Conservation (phyloP, 2,888 invertebrate species). For the Merodon equestris region DNA sequence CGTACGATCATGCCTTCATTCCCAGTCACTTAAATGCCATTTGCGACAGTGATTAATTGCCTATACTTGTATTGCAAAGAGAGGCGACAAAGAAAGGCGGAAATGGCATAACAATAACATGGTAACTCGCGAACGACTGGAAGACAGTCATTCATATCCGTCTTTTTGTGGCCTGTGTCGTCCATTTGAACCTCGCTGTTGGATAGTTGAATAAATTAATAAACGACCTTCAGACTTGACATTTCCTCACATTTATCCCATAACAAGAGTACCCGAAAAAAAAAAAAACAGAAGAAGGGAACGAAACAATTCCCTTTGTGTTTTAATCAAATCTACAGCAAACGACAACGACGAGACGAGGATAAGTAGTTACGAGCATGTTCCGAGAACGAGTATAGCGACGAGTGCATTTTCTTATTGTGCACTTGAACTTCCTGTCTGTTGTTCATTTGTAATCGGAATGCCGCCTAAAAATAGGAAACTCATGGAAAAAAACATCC, state of each 20-base stretch:
- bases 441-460: conserved; percentile 50
- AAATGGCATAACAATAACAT: conserved; percentile 21
- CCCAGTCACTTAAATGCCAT: conserved; percentile 42
- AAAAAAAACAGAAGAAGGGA: conserved; percentile 4
- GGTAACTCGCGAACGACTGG: background rate
- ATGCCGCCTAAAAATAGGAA: conserved; percentile 7
- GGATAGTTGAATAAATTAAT: conserved; percentile 3
- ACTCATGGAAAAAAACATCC: too few species aligned
- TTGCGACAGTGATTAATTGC: conserved; percentile 61
- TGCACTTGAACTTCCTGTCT: conserved; percentile 66
- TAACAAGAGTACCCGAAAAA: background rate
- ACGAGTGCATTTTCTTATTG: conserved; percentile 13
- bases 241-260: conserved; percentile 21
- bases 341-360: too few species aligned
- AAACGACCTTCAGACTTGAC: conserved; percentile 52
- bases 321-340: conserved; percentile 53
- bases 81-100: conserved; percentile 48
- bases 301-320: conserved; percentile 1
- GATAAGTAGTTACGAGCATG: conserved; percentile 3
- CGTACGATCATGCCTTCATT: too few species aligned
- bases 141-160: too few species aligned
- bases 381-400: conserved; percentile 3
- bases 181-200: conserved; percentile 6
- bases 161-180: conserved; percentile 26
- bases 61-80: conserved; percentile 49